Evolutionary conservation across 1,140 invertebrate genomes (phyloP), one percentile per base, ranked within the genome.

Genomic region (Rhyacophila brunnea): DNA sequence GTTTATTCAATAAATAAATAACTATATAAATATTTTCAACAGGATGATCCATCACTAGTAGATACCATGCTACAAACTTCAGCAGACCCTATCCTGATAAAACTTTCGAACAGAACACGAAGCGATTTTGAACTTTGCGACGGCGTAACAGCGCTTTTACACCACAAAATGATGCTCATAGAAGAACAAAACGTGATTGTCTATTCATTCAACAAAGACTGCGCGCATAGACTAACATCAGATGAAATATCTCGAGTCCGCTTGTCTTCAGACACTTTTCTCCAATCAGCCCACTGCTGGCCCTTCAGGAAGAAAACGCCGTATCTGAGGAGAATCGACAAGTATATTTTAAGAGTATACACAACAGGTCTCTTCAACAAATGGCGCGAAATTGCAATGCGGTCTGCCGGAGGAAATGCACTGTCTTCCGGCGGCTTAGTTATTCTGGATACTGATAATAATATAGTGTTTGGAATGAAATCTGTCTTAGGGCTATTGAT

Each of bases 21-120:
- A n/a, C n/a, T n/a, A n/a, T n/a, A n/a, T n/a, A n/a, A n/a, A n/a
- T 40, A 38, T 38, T 59, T 59, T 51, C 52, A 64, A 56, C 2
- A 51, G 9, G 62, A 60, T 20, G 15, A 28, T 6, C 46, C 51
- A 3, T n/a, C 59, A 15, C 46, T 60, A 11, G 9, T 13, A 14
- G 45, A 40, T 46, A 15, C 50, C 6, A 28, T 28, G 23, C 19
- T 64, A 6, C 36, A 57, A 7, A 14, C 38, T n/a, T 59, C 56
- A 5, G 10, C 38, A 3, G 56, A 64, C 32, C 46, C 46, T 9
- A 13, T 36, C 2, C 10, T 56, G 11, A 19, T 45, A 19, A 42
- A 59, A 34, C 40, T 64, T 2, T 11, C 20, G 2, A 34, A 32
- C 20, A 55, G 48, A n/a, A 55, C 23, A 4, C 36, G 42, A n/a